Base-by-base conservation (phyloP, 2,797 vertebrate genomes). In the Enteromius anoplus region DNA sequence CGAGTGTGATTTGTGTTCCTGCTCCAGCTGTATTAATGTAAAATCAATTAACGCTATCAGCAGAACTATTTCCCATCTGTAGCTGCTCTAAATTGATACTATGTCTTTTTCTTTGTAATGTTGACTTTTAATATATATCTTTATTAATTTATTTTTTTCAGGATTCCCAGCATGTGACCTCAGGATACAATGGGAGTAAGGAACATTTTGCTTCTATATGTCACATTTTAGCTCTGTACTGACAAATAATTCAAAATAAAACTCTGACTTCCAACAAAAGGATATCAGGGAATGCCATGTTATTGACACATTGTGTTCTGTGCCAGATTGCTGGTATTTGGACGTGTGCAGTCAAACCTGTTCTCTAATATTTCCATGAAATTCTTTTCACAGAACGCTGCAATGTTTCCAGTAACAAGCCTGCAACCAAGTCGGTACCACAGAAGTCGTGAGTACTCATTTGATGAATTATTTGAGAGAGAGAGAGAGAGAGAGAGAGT, bases 141-240 rank as follows among this genome's bases (percentile, higher is more conserved):
- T 26, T 26, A 26, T 77, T 26, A 78, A 47, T 34, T 34, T 32
- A 2, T 32, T 55, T 5, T 89, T 94, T 82, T 92, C 87, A 99
- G 97, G 98, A 99, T 87, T 93, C 96, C 4, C 97, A 97, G 91
- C 97, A 97, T 92, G 93, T 97, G 93, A 96, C 96, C 92, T 95
- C 96, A 87, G 96, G 96, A 95, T 98, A 96, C 94, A 96, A 91
- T 93, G 95, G 94, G 95, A 99, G 97, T 99, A 97, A 94, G 97
- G 96, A 62, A 15, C 60, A 78, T 68, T 23, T 60, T 70, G 15
- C 29, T 34, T 70, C 23, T 26, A 26, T 26, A 7, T 55, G 47
- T 29, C 29, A 64, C n/a, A 17, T 65, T 60, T 34, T 65, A 64
- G 83, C 73, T 40, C 8, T 14, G 14, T 10, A 34, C 69, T 37